Evolutionary conservation across 2,797 vertebrate genomes (phyloP).

Genomic region (Arrhamphus sclerolepis): DNA sequence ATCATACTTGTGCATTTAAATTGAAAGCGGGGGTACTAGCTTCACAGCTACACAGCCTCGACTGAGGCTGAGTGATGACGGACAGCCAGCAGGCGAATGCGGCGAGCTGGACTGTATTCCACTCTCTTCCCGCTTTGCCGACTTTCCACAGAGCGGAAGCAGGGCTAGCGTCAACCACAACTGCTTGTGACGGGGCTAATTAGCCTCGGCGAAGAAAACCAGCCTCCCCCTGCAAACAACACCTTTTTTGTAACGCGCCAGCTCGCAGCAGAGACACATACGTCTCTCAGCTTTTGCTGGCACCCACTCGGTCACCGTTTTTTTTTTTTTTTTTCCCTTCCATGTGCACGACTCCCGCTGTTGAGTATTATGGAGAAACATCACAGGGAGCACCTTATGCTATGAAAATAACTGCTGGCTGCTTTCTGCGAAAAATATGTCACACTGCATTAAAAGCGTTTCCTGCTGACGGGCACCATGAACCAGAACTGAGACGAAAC

Average conservation of each 20-base stretch:
- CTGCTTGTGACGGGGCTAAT: constrained; percentile 59
- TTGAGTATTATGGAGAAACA: constrained; percentile 37
- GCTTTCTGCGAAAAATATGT: constrained; percentile 47
- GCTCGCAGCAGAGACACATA: too few species aligned
- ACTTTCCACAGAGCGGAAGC: constrained; percentile 26
- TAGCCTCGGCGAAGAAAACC: constrained; percentile 54
- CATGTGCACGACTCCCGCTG: constrained; percentile 11
- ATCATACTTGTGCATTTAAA: too few species aligned
- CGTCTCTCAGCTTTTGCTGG: constrained; percentile 19
- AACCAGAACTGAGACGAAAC: constrained; percentile 5
- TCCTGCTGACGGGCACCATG: constrained; percentile 1
- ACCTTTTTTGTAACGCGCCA: constrained; percentile 40
- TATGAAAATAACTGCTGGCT: constrained; percentile 45
- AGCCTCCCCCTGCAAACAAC: constrained; percentile 43
- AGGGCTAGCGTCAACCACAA: constrained; percentile 57
- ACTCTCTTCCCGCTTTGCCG: too few species aligned
- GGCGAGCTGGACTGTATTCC: background rate
- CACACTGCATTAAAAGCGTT: constrained; percentile 43
- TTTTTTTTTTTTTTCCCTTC: too few species aligned
- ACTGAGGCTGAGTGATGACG: too few species aligned
- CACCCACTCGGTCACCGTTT: constrained; percentile 25
- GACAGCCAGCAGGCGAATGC: too few species aligned
- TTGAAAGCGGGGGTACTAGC: too few species aligned
- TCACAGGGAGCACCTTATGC: constrained; percentile 25
- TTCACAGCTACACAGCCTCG: too few species aligned